Percentiles rank a stretch among this genome's conserved stretches.
Evolutionary conservation across 2,113 vertebrate genomes (phyloP).

Genomic region (Neotragus pygmaeus): DNA sequence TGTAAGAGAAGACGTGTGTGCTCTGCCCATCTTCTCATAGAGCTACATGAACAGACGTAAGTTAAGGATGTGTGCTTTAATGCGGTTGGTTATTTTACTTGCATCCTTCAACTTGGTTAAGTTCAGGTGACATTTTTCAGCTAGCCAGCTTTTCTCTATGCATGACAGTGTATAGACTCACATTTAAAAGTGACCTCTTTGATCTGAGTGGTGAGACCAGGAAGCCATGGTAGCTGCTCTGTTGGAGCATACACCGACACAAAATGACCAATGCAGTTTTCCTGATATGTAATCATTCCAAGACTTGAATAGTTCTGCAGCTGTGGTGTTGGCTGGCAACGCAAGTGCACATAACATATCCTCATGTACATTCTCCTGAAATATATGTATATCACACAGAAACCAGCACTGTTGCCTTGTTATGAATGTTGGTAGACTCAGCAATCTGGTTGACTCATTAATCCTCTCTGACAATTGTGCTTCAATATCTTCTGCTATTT

Average conservation of each 20-base stretch:
- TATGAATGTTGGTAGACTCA: background rate
- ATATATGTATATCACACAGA: background rate
- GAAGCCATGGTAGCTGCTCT: background rate
- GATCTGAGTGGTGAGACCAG: background rate
- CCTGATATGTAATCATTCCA: background rate
- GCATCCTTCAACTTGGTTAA: background rate
- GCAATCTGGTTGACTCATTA: background rate
- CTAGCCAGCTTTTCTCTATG: background rate
- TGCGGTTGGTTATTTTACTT: background rate
- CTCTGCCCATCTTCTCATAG: background rate
- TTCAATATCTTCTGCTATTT: background rate
- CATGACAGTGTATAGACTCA: background rate
- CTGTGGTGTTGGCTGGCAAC: background rate
- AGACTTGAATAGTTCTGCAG: background rate
- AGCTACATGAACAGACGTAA: background rate
- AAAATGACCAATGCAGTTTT: background rate
- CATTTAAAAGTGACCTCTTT: background rate
- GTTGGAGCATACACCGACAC: background rate
- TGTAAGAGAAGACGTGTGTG: background rate
- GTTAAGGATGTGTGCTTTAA: background rate
- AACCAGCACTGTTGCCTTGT: background rate
- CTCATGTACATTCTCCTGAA: background rate
- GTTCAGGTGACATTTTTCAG: background rate
- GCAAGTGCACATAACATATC: background rate
- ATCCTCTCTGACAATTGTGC: background rate